Evolutionary conservation across 2,888 invertebrate genomes (phyloP), one percentile per base, ranked within the genome.

Genomic region (Apocheima hispidaria): DNA sequence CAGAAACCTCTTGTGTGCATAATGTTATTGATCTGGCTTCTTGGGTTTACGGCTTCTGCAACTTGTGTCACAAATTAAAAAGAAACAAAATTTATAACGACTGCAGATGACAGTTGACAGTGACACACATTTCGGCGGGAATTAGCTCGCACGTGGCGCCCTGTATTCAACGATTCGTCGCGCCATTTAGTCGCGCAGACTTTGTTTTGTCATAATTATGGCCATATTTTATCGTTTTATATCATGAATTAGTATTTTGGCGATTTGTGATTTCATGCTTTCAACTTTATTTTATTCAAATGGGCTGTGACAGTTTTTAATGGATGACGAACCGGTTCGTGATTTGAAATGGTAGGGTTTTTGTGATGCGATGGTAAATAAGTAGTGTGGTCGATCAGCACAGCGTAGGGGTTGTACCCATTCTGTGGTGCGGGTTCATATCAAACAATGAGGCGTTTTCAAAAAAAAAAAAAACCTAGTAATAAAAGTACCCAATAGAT

Each of bases 51-150:
- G 10, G 26, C 28, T n/a, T n/a, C n/a, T n/a, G n/a, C n/a, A n/a
- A n/a, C n/a, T n/a, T n/a, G n/a, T n/a, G n/a, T n/a, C n/a, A n/a
- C 26, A 28, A 44, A 28, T 26, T 60, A 62, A 69, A 74, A 72
- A 38, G 14, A 40, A 41, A n/a, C 12, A 41, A 70, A 73, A 75
- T 70, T 63, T 69, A 78, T 79, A 74, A 67, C 71, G 74, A 74
- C 78, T 63, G 68, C 41, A 60, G 77, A 71, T 73, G 85, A 86
- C 81, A n/a, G 74, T 79, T 85, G 87, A 84, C 87, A 84, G 79
- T 85, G 87, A 84, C 87, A 84, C 78, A 80, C 62, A 83, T 84
- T 86, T 84, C 68, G 81, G 83, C 84, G 83, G 82, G 76, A 86
- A 62, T 63, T 63, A 41, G 49, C 14, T 1, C 75, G 79, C 88